phyloP scores from a whole-genome alignment of 1,140 invertebrate species.

The Drosophila bipectinata region DNA sequence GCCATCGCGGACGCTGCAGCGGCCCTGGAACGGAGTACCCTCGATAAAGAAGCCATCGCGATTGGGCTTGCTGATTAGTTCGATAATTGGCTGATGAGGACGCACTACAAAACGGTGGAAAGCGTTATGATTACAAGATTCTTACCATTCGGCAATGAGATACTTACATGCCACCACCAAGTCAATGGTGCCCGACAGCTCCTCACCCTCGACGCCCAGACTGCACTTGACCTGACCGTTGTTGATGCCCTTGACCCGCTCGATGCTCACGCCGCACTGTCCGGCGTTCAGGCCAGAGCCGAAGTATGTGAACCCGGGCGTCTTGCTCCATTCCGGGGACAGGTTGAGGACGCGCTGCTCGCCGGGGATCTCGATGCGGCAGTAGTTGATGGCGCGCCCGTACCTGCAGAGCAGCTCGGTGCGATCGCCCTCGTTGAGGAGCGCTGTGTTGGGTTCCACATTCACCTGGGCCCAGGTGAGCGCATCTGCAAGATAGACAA shows the following conservation, averaged over 20 bases:
- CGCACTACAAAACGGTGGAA: conserved; percentile 84
- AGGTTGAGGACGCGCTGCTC: conserved; percentile 80
- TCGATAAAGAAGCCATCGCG: conserved; percentile 85
- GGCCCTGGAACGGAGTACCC: conserved; percentile 86
- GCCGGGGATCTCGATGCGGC: conserved; percentile 85
- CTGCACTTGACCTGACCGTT: conserved; percentile 89
- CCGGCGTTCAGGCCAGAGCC: conserved; percentile 86
- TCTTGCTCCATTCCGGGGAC: conserved; percentile 74
- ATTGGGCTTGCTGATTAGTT: conserved; percentile 84
- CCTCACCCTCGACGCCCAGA: conserved; percentile 84
- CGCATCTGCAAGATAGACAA: conserved; percentile 61
- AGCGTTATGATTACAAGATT: neutral
- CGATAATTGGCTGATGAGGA: conserved; percentile 86
- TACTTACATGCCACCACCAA: conserved; percentile 90
- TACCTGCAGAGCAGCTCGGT: conserved; percentile 84
- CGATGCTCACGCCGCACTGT: conserved; percentile 88
- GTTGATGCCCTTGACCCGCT: conserved; percentile 86
- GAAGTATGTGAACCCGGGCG: conserved; percentile 84
- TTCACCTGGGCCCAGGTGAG: conserved; percentile 73
- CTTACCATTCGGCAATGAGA: neutral
- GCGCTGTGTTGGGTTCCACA: conserved; percentile 75
- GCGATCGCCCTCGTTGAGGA: conserved; percentile 83
- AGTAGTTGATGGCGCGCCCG: conserved; percentile 79
- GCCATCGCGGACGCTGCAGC: conserved; percentile 88
- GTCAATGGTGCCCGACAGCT: conserved; percentile 86